Evolutionary conservation across 2,888 invertebrate species (phyloP), one percentile per base, ranked within the genome.

Genomic region (Amiota minor): DNA sequence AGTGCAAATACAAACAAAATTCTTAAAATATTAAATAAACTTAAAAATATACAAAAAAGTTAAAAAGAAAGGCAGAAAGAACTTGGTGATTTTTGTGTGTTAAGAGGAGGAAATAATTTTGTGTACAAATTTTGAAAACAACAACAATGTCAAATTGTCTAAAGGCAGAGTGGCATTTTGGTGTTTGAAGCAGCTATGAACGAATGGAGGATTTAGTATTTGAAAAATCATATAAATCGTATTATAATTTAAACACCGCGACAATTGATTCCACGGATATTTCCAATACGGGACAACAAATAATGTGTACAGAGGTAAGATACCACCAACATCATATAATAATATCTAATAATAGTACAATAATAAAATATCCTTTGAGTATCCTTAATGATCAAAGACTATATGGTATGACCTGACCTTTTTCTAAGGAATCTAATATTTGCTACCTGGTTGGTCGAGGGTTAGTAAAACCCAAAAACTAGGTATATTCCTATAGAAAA

Each of bases 231-330:
- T 56, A 56, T 10, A 56, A 56, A 35, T 35, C 35, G 20, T 56
- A 16, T 18, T 56, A 18, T 18, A 56, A 56, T 10, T 18, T 14
- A 18, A 67, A 65, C 18, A 16, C 14, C 50, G 67, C 67, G 16
- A 67, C 50, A 67, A 67, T 67, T 67, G 45, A 49, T 49, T 50
- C 67, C 12, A 50, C 49, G 23, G n/a, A 67, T 67, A 67, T 49
- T 49, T 67, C 50, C 20, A 46, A n/a, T 14, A 50, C 20, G 14
- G 50, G 49, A 20, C 12, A 50, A 67, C 67, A 76, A 76, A 81
- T 79, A 79, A 81, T 81, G 81, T 81, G 81, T 77, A 81, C 81
- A 76, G 81, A 81, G 81, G 81, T 81, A 79, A 80, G 81, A 75
- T n/a, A n/a, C n/a, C n/a, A n/a, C 9, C 10, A 35, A 11, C 6